Percentiles rank a stretch among this genome's conserved stretches.
These are phyloP conservation scores for Lepidochrysops patricia DNA, from an alignment of 2,888 invertebrate genomes.

Conservation along the genomic window DNA sequence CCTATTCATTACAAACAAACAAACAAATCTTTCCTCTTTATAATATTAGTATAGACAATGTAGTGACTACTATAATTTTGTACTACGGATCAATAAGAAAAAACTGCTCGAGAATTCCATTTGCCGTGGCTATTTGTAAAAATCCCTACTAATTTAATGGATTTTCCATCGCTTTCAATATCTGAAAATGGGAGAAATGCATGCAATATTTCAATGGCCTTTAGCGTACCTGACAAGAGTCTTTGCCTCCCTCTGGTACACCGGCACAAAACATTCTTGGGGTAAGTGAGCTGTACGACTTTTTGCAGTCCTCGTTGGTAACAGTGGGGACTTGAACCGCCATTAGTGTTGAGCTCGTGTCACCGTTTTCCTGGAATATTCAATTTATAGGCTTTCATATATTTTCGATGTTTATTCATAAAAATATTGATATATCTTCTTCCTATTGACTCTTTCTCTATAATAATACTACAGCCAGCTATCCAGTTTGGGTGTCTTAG, in stretches of 20 bases:
- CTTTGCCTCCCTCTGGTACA: conserved; percentile 48
- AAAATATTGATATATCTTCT: background rate
- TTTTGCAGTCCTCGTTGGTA: conserved; percentile 32
- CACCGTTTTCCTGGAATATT: conserved; percentile 23
- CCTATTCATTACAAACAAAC: too few relatives aligned
- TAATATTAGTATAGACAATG: too few relatives aligned
- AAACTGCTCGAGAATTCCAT: too few relatives aligned
- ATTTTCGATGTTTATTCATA: background rate
- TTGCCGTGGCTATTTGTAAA: background rate
- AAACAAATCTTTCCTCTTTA: too few relatives aligned
- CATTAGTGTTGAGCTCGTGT: conserved; percentile 21
- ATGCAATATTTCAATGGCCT: conserved; percentile 10
- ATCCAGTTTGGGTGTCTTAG: too few relatives aligned
- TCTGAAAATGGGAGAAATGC: background rate
- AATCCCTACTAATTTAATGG: background rate
- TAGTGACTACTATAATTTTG: too few relatives aligned
- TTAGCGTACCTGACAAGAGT: conserved; percentile 51
- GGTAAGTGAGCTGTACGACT: conserved; percentile 37
- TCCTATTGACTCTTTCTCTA: too few relatives aligned
- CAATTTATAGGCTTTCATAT: background rate
- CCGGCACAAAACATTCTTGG: conserved; percentile 57
- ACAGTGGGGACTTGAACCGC: conserved; percentile 37
- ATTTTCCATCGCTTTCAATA: background rate
- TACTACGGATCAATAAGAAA: too few relatives aligned
- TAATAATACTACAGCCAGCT: too few relatives aligned